phyloP scores from a whole-genome alignment of 37 sponge, comb jelly and placozoan genomes.

The Ephydatia muelleri region DNA sequence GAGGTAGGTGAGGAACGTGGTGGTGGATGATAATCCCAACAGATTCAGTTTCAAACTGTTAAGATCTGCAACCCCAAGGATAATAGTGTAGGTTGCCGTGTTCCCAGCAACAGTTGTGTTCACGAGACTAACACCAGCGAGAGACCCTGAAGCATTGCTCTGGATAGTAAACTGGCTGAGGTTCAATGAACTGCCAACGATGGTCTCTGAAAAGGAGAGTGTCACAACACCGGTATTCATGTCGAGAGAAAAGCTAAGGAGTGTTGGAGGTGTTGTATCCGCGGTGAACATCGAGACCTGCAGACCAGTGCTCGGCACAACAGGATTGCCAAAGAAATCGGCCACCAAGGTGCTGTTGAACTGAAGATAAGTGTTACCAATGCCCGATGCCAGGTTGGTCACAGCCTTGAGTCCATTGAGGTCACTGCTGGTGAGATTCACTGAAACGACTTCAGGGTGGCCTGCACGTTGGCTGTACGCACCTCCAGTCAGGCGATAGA shows the following conservation, averaged over 20 bases:
- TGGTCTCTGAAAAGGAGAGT: constrained; percentile 81
- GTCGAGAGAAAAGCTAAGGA: constrained; percentile 71
- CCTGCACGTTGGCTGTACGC: background rate
- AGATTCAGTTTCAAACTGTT: constrained; percentile 45
- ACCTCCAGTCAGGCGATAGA: constrained; percentile 50
- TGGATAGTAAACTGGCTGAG: constrained; percentile 43
- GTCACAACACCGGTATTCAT: constrained; percentile 70
- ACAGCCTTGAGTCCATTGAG: constrained; percentile 70
- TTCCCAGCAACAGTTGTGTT: constrained; percentile 24
- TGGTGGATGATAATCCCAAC: constrained; percentile 31
- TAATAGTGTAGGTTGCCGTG: constrained; percentile 23
- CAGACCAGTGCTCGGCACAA: constrained; percentile 35
- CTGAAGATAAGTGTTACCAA: constrained; percentile 42
- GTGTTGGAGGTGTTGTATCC: constrained; percentile 69
- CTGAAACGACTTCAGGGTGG: constrained; percentile 14
- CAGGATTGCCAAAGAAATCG: constrained; percentile 68
- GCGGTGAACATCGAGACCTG: constrained; percentile 48
- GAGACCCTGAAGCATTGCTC: constrained; percentile 11
- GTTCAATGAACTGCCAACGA: constrained; percentile 57
- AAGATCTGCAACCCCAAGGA: constrained; percentile 46
- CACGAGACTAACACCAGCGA: constrained; percentile 25
- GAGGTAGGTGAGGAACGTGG: constrained; percentile 66
- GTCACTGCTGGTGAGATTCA: constrained; percentile 51
- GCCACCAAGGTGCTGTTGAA: constrained; percentile 50
- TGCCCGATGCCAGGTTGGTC: constrained; percentile 27